Evolutionary conservation across 2,113 vertebrate species (phyloP), one percentile per base, ranked within the genome.

Genomic region (Mirounga angustirostris): DNA sequence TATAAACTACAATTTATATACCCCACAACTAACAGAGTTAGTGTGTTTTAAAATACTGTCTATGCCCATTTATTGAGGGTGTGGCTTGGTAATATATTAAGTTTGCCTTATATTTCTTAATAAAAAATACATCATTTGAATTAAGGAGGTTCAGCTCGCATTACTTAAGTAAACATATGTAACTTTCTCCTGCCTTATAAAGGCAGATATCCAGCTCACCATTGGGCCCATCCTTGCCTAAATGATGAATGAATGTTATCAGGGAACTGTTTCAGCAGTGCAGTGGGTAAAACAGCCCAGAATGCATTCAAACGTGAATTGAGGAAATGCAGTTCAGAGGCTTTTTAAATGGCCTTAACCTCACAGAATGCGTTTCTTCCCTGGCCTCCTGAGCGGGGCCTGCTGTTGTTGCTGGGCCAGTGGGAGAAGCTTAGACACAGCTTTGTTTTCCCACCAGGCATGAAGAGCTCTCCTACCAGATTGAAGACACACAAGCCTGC

Each of bases 221-320:
- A 40, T 0, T 19, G 36, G 11, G n/a, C 14, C 33, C 30, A 13
- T 65, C 52, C 46, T 86, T 69, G 56, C 46, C 86, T 84, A n/a
- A n/a, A 59, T 96, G 87, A 94, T 18, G 36, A 95, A 88, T 40
- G 85, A 40, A 83, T 22, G 65, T 61, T 22, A 69, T 87, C 28
- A 11, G 4, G 30, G 18, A 46, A 5, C 5, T 56, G 11, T 81
- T 86, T n/a, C 16, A 58, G 10, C 18, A 82, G 58, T 36, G 8
- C 4, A 18, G 71, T 43, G 10, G 18, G 8, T n/a, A 22, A 71
- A 88, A n/a, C 26, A 18, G 15, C 13, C 59, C 50, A 30, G 24
- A 10, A 22, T 10, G 12, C 65, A 19, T 26, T n/a, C 30, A 52
- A 10, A 19, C 0, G 0, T 43, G 30, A 4, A 56, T 2, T 18